These are phyloP conservation scores for Leptopilina drosophilae DNA, from an alignment of 2,888 invertebrate genomes.

Conservation along the genomic window DNA sequence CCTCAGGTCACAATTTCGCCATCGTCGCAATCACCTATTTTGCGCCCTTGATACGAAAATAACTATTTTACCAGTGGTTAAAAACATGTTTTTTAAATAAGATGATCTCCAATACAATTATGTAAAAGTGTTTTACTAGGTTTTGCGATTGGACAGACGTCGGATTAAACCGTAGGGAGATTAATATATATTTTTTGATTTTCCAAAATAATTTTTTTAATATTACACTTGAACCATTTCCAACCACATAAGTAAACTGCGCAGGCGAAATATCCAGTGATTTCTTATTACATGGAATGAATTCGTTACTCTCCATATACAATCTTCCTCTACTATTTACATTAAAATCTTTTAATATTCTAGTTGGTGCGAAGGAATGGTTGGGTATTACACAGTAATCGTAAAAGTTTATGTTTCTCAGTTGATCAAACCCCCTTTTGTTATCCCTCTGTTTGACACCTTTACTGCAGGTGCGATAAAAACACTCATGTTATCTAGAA, in stretches of 20 bases:
- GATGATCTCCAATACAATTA: no score
- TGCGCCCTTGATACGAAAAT: no score
- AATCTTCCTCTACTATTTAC: background rate
- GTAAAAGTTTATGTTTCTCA: background rate
- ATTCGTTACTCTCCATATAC: background rate
- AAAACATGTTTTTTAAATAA: no score
- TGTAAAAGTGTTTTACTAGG: no score
- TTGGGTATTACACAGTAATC: background rate
- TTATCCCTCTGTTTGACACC: background rate
- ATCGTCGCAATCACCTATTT: no score
- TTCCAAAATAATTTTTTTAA: no score
- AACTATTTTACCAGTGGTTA: no score
- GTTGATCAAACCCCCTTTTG: background rate
- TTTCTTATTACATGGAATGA: background rate
- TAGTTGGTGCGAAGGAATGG: background rate
- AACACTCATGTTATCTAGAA: background rate
- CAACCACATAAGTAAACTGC: background rate
- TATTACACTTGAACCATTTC: background rate
- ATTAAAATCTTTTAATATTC: background rate
- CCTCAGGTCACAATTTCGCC: no score
- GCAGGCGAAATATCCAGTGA: background rate
- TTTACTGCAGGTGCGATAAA: background rate
- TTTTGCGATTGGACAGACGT: no score
- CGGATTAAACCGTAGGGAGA: no score
- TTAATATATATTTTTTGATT: no score